A percentile compares a stretch with the other conserved stretches of the same genome.
Evolutionary conservation across 2,113 vertebrate genomes (phyloP).

Genomic region (Nansenia antarctica): DNA sequence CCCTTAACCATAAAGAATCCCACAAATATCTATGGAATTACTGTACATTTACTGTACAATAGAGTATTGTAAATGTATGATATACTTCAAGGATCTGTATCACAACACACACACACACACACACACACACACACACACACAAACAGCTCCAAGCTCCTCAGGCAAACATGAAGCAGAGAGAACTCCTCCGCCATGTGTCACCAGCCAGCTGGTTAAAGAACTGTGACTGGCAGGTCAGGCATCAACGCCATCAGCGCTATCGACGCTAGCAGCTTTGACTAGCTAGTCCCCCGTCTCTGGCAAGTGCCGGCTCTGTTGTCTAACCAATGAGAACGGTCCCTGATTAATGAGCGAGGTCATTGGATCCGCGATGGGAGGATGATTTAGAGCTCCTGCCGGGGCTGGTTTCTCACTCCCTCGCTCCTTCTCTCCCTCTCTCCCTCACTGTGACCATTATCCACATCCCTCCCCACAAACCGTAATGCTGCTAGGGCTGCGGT

Average conservation of each 20-base stretch:
- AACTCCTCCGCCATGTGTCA: neutral
- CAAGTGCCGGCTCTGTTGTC: neutral
- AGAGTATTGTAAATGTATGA: too few species aligned
- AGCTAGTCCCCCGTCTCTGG: neutral
- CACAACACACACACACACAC: too few species aligned
- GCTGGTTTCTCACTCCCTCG: conserved; percentile 10
- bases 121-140: neutral
- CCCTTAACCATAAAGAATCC: too few species aligned
- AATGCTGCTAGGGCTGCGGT: conserved; percentile 22
- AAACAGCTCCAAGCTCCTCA: neutral
- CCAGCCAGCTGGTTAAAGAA: neutral
- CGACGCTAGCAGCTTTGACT: neutral
- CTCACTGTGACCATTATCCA: conserved; percentile 40
- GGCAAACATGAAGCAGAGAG: neutral
- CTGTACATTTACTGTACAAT: too few species aligned
- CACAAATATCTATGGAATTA: too few species aligned
- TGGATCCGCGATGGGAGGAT: conserved; percentile 6
- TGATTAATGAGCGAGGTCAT: conserved; percentile 13
- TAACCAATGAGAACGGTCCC: conserved; percentile 9
- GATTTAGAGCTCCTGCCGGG: conserved; percentile 38
- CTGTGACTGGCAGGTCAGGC: neutral
- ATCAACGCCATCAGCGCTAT: neutral
- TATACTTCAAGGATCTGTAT: too few species aligned
- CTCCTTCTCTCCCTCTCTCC: conserved; percentile 9
- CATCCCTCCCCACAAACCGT: conserved; percentile 27